Base-by-base conservation (phyloP, 2,888 invertebrate species). In the Drosophila anomalata region DNA sequence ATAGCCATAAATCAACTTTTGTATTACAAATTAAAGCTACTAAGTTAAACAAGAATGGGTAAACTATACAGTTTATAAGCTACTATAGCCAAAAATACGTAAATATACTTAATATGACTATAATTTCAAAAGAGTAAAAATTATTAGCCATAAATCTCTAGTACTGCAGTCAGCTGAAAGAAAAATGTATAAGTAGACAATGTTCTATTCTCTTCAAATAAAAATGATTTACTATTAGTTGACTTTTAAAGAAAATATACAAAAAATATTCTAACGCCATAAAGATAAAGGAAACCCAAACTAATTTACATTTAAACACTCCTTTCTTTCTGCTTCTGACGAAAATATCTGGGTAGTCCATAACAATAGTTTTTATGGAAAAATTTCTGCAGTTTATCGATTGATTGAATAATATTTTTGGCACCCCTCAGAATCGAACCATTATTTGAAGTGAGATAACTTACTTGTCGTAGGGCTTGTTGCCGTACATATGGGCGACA, bases 401-500 rank as follows among this genome's bases (percentile, higher is more conserved):
- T 42, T 9, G 44, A 22, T 42, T 42, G 3, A 42, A 17, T 42
- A 7, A 41, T 14, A 14, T 42, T 20, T 22, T 4, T 22, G 42
- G 12, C 44, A 44, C 44, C 44, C 44, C 44, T 44, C 22, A 0
- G 12, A 44, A 26, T 31, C 52, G 26, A 44, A 39, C 52, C 22
- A 39, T 14, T 7, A 17, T 31, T 9, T 42, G 17, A 29, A 48
- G 11, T 12, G n/a, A 8, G 41, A 31, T 50, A 24, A 20, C 93
- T 91, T 89, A 96, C 95, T 94, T 95, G 92, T 98, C 98, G 89
- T 98, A 98, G 0, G 98, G 98, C 89, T 95, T 95, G 80, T 95
- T 95, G n/a, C 98, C 98, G 94, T 96, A 98, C 93, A 97, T 94
- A 90, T 98, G 98, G 0, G 98, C 98, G 11, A 96, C 96, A 90